Evolutionary conservation across 1,140 invertebrate species (phyloP), one percentile per base, ranked within the genome.

Genomic region (Harpegnathos saltator): DNA sequence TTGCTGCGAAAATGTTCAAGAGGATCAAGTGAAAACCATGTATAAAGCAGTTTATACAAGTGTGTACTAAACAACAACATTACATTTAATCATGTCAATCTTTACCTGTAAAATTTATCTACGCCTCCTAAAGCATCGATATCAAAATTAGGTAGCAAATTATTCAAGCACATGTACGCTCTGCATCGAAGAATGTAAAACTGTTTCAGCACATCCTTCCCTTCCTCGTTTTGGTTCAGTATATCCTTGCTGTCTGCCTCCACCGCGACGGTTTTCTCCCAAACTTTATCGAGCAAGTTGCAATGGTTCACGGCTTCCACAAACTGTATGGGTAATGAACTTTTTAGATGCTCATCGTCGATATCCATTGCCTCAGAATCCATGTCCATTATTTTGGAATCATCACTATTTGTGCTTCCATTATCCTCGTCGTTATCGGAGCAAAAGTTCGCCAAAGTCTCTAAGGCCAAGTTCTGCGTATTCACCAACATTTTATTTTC

Each of bases 371-470:
- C 68, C 4, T 89, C 90, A 69, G 92, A 91, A 65, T 95, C 95
- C 83, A 89, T 91, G 33, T 95, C 95, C 33, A 93, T 93, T 80
- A 90, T 91, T 54, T 95, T 92, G 73, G 90, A 92, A 44, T 94
- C 94, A 14, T 72, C 95, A 1, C 29, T n/a, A 15, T 91, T 93
- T 7, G 93, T 94, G 82, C 94, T 94, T n/a, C 48, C 95, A 86
- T 95, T 63, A 22, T 89, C 92, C 4, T 93, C 94, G 69, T 94
- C 93, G 33, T 93, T 94, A 82, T 95, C 95, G 87, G 96, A 96
- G 85, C 96, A 97, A 38, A 97, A 92, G 92, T 97, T 97, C 17
- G 96, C 95, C 65, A 97, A 92, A 68, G 97, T 96, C 93, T 97
- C 96, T 72, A 97, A 91, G 7, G 96, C 95, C 88, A 95, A 94